Evolutionary conservation across 2,113 vertebrate species (phyloP).

Genomic region (Myxocyprinus asiaticus): DNA sequence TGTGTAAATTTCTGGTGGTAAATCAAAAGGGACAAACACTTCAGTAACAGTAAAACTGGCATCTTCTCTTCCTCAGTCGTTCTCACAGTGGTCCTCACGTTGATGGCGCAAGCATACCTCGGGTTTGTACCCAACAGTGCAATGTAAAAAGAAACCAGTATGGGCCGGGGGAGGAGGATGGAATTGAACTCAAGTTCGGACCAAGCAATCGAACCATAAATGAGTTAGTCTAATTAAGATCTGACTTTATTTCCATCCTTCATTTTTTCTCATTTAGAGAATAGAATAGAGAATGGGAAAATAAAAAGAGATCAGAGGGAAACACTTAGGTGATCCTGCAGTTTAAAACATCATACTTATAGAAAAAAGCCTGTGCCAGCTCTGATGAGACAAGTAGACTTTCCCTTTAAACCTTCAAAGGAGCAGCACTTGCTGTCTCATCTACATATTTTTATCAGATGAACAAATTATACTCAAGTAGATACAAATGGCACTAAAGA

Average conservation of each 20-base stretch:
- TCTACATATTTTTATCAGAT: constrained; percentile 19
- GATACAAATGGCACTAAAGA: constrained; percentile 1
- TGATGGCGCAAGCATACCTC: too few species aligned
- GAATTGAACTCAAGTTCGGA: too few species aligned
- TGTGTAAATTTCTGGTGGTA: too few species aligned
- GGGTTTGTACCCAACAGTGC: too few species aligned
- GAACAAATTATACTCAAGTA: constrained; percentile 8
- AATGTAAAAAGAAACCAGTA: too few species aligned
- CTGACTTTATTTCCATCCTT: background rate
- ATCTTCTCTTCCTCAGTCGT: too few species aligned
- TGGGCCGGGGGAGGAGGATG: too few species aligned
- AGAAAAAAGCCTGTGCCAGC: constrained; percentile 53
- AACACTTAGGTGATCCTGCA: constrained; percentile 51
- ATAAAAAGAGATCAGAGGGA: constrained; percentile 57
- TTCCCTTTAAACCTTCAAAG: constrained; percentile 20
- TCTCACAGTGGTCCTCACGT: too few species aligned
- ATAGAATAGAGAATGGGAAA: background rate
- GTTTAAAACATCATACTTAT: constrained; percentile 49
- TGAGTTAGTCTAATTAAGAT: background rate
- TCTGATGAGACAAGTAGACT: constrained; percentile 30
- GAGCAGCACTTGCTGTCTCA: background rate
- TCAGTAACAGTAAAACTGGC: background rate
- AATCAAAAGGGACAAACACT: background rate
- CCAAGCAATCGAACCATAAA: background rate
- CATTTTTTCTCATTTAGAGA: background rate